Evolutionary conservation across 1,140 invertebrate genomes (phyloP), one percentile per base, ranked within the genome.

Genomic region (Pogonognathellus flavescens): DNA sequence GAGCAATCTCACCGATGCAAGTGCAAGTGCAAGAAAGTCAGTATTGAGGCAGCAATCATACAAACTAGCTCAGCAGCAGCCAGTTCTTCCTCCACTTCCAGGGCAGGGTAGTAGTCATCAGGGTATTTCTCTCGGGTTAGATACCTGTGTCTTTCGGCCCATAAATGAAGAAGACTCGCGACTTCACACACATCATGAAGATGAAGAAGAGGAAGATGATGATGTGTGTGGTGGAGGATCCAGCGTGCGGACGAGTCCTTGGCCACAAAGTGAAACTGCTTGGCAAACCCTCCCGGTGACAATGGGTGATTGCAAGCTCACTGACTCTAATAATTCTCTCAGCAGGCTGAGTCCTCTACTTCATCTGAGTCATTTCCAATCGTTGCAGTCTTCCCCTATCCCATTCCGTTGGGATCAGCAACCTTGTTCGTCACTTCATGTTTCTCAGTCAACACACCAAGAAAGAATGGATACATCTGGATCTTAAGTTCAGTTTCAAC

Each of bases 41-140:
- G 88, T 96, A 92, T 92, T 95, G 18, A 90, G 95, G 0, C 95
- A 96, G 88, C 93, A 94, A 82, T 95, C 95, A 62, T 95, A 95
- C 90, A 95, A 95, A 89, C 89, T 95, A 84, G 94, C 94, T 52
- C 94, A 95, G 89, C 94, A 95, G 86, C 91, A 91, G 89, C 91
- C 92, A 86, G 92, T 52, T 85, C 90, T 50, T 91, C 91, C 87
- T 83, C 89, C 60, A 90, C 90, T 85, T 16, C 88, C 1, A 90
- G 91, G 53, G 91, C 92, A 86, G 25, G 31, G 31, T 41, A 86
- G 49, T 76, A 31, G 31, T 20, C 41, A 41, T n/a, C 84, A 82
- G 59, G 59, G 20, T 41, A 57, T 81, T 20, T 53, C 60, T 72
- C 86, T 81, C 18, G 86, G 50, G n/a, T 82, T 84, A 55, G 84